Base-by-base conservation (phyloP, 2,888 invertebrate genomes). In the Eilema caniola region DNA sequence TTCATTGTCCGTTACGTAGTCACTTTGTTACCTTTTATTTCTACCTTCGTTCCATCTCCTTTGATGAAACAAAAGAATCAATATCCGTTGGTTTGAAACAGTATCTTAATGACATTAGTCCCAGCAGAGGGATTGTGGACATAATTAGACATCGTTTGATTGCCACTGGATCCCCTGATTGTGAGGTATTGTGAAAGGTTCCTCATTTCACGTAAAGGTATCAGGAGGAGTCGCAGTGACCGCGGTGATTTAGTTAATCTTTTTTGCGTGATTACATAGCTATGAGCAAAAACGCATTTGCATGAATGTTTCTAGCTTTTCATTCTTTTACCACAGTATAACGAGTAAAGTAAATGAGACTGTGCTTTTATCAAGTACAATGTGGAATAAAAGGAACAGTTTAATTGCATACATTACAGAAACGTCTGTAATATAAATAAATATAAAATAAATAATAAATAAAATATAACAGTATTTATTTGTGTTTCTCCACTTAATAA, bases 61-160 rank as follows among this genome's bases (percentile, higher is more conserved):
- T 33, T 33, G 37, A 20, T 24, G 24, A 41, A 41, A 24, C 41
- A 8, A 25, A 24, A n/a, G 14, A 60, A 72, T 56, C 31, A 24
- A 71, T 31, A 41, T 23, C 11, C 23, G 41, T 62, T 37, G 8
- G 10, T 61, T 69, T 25, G 23, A 61, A 74, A 66, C 59, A 74
- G 69, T 74, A 41, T 67, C 67, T 62, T 62, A 71, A 67, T 53
- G 67, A 60, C 25, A 74, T 62, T n/a, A 67, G 62, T 59, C 61
- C 41, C 28, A 66, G 66, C 60, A 37, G 67, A 47, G 70, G 71
- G 57, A 72, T 66, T 23, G 37, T 61, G 70, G 66, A 71, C 72
- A 67, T 79, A 78, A 82, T 81, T 79, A 81, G 76, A 73, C 76
- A 71, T 64, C 71, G 79, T 76, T 79, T 73, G 81, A 81, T 77